A percentile compares a stretch with the other conserved stretches of the same genome.
Conservation (phyloP, 2,888 invertebrate species). For the Habroteleia sp. region DNA sequence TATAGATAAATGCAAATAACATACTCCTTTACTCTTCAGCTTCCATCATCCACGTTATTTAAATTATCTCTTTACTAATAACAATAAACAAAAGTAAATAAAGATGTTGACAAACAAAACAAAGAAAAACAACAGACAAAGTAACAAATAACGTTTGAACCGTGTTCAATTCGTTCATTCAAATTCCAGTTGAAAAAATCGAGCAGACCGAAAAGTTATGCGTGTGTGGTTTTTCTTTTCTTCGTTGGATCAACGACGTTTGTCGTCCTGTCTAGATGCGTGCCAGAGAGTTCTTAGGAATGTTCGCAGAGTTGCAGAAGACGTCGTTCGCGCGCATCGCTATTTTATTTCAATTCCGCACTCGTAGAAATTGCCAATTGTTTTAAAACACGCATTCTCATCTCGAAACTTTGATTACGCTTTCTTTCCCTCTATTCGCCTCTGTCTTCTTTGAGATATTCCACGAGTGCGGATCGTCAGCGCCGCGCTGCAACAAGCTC, state of each 20-base stretch:
- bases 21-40: conserved; percentile 40
- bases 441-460: conserved; percentile 8
- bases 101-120: conserved; percentile 16
- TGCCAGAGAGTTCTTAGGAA: conserved; percentile 75
- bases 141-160: background rate
- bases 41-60: conserved; percentile 39
- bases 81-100: conserved; percentile 41
- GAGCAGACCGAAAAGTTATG: too few species aligned
- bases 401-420: background rate
- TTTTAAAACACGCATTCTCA: background rate
- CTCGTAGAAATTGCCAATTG: conserved; percentile 20
- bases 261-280: conserved; percentile 18
- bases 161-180: too few species aligned
- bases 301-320: conserved; percentile 75
- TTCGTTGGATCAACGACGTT: conserved; percentile 6
- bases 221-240: conserved; percentile 45
- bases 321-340: conserved; percentile 69
- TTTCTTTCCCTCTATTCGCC: background rate
- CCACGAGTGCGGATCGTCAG: conserved; percentile 67
- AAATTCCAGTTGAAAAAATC: too few species aligned
- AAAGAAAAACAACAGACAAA: conserved; percentile 44
- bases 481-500: conserved; percentile 74
- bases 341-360: conserved; percentile 32
- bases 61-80: conserved; percentile 35
- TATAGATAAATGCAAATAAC: conserved; percentile 43